Percentiles rank a stretch among this genome's conserved stretches.
Evolutionary conservation across 2,797 vertebrate genomes (phyloP).

Genomic region (Gorsachius magnificus): DNA sequence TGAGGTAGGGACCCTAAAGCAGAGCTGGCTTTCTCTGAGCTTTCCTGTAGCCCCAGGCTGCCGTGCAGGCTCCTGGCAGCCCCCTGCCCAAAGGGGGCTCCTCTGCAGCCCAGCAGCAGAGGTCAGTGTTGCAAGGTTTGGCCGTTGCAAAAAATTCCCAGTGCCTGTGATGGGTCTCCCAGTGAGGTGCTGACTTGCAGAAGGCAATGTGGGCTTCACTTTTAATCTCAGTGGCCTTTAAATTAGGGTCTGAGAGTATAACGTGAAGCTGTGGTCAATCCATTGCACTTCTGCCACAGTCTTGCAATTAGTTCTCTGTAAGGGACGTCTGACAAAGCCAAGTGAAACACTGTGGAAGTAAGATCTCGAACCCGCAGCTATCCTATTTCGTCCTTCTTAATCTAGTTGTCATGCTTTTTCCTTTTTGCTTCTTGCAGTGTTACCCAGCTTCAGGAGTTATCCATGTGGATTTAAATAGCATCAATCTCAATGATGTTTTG

Average conservation of each 20-base stretch:
- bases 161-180: background rate
- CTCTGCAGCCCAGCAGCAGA: background rate
- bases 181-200: background rate
- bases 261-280: background rate
- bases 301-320: background rate
- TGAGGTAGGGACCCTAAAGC: background rate
- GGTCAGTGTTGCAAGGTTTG: background rate
- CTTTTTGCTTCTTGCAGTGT: background rate
- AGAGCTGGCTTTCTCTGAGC: background rate
- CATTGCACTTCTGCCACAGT: background rate
- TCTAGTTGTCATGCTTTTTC: background rate
- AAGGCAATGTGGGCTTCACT: background rate
- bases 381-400: background rate
- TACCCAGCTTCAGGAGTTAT: background rate
- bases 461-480: background rate
- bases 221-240: background rate
- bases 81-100: fast-evolving
- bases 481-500: background rate
- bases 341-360: background rate
- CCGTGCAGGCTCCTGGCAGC: background rate
- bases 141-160: background rate
- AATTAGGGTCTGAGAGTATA: background rate
- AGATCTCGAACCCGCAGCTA: background rate
- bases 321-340: background rate
- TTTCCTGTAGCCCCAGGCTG: background rate